These are phyloP conservation scores for Harpegnathos saltator DNA, from an alignment of 1,140 invertebrate species.

Conservation along the genomic window DNA sequence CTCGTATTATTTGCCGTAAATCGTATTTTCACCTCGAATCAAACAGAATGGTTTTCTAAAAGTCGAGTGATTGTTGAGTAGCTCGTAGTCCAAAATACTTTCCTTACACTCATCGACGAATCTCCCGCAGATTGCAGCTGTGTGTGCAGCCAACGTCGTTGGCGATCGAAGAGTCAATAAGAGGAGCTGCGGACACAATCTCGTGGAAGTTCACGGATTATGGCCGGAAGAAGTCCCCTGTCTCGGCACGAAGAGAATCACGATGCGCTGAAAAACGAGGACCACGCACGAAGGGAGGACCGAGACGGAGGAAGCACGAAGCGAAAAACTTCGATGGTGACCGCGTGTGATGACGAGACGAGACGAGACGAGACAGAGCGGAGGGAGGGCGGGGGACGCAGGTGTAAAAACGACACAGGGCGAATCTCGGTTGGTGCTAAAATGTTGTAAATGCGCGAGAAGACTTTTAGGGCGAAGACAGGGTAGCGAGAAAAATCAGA, in stretches of 20 bases:
- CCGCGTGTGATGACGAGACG: background rate
- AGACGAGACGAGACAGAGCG: background rate
- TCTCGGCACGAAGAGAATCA: background rate
- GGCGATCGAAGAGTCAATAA: slow-evolving; percentile 17
- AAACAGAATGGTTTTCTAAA: no score
- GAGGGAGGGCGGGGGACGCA: background rate
- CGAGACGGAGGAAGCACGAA: background rate
- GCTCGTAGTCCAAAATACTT: no score
- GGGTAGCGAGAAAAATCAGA: slow-evolving; percentile 23
- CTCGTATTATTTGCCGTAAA: no score
- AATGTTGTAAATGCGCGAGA: slow-evolving; percentile 4
- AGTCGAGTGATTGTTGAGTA: no score
- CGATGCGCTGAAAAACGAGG: background rate
- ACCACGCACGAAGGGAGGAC: background rate
- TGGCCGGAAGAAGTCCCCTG: slow-evolving; percentile 37
- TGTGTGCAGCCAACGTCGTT: background rate
- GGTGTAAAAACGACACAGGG: background rate
- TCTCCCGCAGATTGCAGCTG: background rate
- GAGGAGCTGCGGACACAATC: background rate
- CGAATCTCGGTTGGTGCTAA: background rate
- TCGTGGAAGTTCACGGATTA: slow-evolving; percentile 42
- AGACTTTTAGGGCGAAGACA: slow-evolving; percentile 35
- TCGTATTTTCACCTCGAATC: no score
- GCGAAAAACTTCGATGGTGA: background rate
- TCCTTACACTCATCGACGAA: background rate